Evolutionary conservation across 2,888 invertebrate species (phyloP).

Genomic region (Anaspis maculata): DNA sequence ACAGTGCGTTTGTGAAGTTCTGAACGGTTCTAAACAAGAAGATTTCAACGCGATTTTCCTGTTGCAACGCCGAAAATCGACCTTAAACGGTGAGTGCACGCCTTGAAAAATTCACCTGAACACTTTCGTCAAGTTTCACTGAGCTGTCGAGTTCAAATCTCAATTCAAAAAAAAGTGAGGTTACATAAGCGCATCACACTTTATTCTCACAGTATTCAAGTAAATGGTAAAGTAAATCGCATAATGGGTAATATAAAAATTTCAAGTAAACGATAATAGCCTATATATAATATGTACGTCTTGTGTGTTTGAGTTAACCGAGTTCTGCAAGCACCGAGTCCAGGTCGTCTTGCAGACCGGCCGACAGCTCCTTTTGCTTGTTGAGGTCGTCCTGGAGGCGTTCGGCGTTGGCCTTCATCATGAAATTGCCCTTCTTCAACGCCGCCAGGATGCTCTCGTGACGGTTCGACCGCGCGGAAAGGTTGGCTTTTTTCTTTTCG

Average conservation of each 20-base stretch:
- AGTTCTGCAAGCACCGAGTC: slow-evolving; percentile 81
- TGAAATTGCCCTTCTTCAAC: slow-evolving; percentile 79
- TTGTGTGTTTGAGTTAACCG: slow-evolving; percentile 46
- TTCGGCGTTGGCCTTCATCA: slow-evolving; percentile 82
- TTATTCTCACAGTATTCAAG: slow-evolving; percentile 14
- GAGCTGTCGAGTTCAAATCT: no score
- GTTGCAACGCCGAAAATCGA: no score
- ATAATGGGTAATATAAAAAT: slow-evolving; percentile 14
- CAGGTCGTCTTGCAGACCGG: slow-evolving; percentile 70
- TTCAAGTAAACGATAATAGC: slow-evolving; percentile 7
- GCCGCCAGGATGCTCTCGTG: slow-evolving; percentile 73
- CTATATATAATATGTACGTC: slow-evolving; percentile 4
- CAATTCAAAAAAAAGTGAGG: slow-evolving; percentile 3
- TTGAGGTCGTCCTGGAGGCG: slow-evolving; percentile 77
- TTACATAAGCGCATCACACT: slow-evolving; percentile 15
- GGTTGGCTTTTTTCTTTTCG: slow-evolving; percentile 58
- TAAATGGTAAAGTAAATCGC: no score
- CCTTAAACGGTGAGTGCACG: no score
- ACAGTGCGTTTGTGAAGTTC: no score
- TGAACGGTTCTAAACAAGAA: no score
- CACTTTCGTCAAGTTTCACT: no score
- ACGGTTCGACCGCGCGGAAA: slow-evolving; percentile 57
- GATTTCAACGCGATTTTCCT: no score
- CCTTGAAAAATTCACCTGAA: no score
- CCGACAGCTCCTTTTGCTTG: slow-evolving; percentile 73